Evolutionary conservation across 2,113 vertebrate genomes (phyloP).

Genomic region (Mesoclemmys tuberculata): DNA sequence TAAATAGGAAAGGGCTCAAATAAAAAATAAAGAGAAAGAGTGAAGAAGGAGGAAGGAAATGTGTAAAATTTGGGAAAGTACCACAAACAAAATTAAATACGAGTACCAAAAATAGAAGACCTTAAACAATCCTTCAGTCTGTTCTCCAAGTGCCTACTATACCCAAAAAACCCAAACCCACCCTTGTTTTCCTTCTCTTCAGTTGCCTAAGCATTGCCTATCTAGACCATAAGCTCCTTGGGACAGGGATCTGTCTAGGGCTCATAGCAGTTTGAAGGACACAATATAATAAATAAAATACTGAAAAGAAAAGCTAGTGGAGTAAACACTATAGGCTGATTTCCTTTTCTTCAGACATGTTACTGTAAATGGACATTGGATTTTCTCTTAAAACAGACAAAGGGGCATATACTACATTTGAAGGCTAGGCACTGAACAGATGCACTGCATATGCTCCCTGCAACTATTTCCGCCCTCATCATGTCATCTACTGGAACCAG

Average conservation of each 20-base stretch:
- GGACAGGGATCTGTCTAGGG: fast-evolving
- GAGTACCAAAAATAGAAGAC: not conserved
- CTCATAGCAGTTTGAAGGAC: fast-evolving
- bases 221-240: not conserved
- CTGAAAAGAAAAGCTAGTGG: not conserved
- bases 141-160: not conserved
- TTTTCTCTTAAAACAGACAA: not conserved
- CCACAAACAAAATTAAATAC: not conserved
- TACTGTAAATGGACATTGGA: not conserved
- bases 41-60: not conserved
- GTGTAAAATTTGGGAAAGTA: not conserved
- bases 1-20: not conserved
- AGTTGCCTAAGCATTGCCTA: not conserved
- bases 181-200: not conserved
- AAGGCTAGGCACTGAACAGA: not conserved
- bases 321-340: not conserved
- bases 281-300: not conserved
- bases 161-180: not conserved
- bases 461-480: not conserved
- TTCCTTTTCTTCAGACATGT: not conserved
- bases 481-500: not conserved
- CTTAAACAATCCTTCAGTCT: not conserved
- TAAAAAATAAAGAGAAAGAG: not conserved
- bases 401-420: not conserved
- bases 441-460: not conserved